Base-by-base conservation (phyloP, 2,113 vertebrate species). In the Lophochroa leadbeateri region DNA sequence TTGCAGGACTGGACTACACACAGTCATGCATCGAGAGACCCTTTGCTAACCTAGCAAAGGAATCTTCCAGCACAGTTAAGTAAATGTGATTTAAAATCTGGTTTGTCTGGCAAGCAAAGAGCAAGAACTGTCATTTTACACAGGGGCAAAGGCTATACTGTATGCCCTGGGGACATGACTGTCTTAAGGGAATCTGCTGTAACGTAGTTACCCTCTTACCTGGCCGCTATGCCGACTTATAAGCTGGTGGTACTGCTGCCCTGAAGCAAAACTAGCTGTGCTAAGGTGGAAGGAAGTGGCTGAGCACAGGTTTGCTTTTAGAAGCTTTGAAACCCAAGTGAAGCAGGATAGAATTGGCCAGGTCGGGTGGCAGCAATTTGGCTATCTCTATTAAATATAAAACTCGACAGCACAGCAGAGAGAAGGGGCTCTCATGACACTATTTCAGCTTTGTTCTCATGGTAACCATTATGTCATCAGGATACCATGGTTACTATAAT, bases 401-500 rank as follows among this genome's bases (percentile, higher is more conserved):
- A 93, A 90, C 68, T 91, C 74, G 76, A 70, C 50, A 64, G 13
- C 76, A 72, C 39, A 85, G 94, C 85, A 89, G 68, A 89, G 83
- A 93, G 82, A 95, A 95, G 93, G 63, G 95, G 80, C 65, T 95
- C 89, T 93, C 94, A 94, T 97, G 94, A 95, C 96, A 97, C 95
- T 91, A 79, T 96, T 97, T 95, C 94, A 94, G 93, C 90, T 95
- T 97, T 96, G 97, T 97, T 97, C 93, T 97, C 97, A 97, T 97
- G 97, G 97, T 97, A 97, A 97, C 97, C 88, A 71, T 97, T 96
- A 97, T 97, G 96, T 97, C 96, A 97, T 92, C 92, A 95, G 93
- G 93, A 93, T 97, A 90, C 97, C 97, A 97, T 97, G 97, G 97
- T 97, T 97, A 97, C 97, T 82, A 52, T 87, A 96, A 96, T 95